Evolutionary conservation across 2,888 invertebrate species (phyloP).

Genomic region (Drosophila helvetica): DNA sequence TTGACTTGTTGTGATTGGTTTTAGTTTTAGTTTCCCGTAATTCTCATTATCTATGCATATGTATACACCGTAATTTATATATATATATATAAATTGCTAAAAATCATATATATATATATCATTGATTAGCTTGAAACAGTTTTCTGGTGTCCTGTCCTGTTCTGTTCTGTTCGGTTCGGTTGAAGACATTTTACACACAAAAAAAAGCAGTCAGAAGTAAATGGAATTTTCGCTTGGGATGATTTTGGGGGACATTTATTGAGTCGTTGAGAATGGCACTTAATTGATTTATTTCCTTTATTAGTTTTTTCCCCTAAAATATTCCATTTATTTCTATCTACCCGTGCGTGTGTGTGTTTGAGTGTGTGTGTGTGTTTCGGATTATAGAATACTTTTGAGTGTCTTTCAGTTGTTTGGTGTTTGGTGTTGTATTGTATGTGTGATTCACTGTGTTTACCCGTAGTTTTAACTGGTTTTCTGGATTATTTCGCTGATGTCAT

Average conservation of each 20-base stretch:
- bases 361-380: constrained; percentile 28
- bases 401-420: constrained; percentile 16
- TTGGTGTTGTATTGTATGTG: constrained; percentile 6
- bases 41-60: constrained; percentile 43
- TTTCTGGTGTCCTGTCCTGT: constrained; percentile 10
- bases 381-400: constrained; percentile 36
- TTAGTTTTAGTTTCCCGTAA: constrained; percentile 34
- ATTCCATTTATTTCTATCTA: constrained; percentile 32
- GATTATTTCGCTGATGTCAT: constrained; percentile 44
- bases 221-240: constrained; percentile 26
- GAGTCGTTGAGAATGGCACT: constrained; percentile 54
- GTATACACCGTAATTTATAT: constrained; percentile 46
- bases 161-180: background rate
- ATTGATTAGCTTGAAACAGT: constrained; percentile 55
- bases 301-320: constrained; percentile 17
- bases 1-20: constrained; percentile 65
- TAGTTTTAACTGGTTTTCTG: constrained; percentile 65
- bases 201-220: constrained; percentile 19
- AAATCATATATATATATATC: constrained; percentile 57
- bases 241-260: constrained; percentile 3
- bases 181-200: constrained; percentile 32
- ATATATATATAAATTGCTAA: constrained; percentile 66
- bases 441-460: constrained; percentile 61
- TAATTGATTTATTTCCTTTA: constrained; percentile 58
- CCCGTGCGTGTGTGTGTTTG: constrained; percentile 24